Percentiles rank a stretch among this genome's conserved stretches.
These are phyloP conservation scores for Rhimphoctona megacephalus DNA, from an alignment of 2,888 invertebrate species.

Conservation along the genomic window DNA sequence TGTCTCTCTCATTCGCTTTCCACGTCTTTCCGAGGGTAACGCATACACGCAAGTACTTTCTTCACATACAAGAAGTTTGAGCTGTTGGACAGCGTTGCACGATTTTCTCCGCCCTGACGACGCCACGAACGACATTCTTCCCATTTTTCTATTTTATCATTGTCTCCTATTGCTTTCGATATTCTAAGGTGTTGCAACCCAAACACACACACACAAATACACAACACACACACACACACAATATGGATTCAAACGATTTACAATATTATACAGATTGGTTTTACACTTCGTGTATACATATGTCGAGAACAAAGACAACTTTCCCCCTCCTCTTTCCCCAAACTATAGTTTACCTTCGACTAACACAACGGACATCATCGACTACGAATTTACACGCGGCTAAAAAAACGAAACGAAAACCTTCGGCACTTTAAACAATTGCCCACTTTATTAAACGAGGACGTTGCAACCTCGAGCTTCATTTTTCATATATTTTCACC, in stretches of 20 bases:
- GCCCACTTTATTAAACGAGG: constrained; percentile 30
- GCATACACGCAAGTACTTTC: constrained; percentile 28
- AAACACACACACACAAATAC: background rate
- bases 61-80: constrained; percentile 10
- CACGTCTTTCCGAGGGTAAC: constrained; percentile 40
- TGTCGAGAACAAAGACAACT: background rate
- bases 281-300: background rate
- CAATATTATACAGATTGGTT: constrained; percentile 20
- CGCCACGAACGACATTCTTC: constrained; percentile 13
- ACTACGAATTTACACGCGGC: background rate
- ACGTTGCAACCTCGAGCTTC: constrained; percentile 7
- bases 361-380: background rate
- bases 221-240: background rate
- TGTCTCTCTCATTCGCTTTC: constrained; percentile 46
- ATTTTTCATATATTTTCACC: constrained; percentile 5
- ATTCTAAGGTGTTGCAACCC: background rate
- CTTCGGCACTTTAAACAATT: constrained; percentile 7
- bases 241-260: constrained; percentile 5
- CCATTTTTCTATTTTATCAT: constrained; percentile 6
- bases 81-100: background rate
- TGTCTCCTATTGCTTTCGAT: background rate
- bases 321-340: background rate
- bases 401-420: background rate
- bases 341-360: constrained; percentile 43
- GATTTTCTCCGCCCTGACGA: constrained; percentile 30